phyloP scores from a whole-genome alignment of 2,888 invertebrate species.

The Ceraclea dissimilis region DNA sequence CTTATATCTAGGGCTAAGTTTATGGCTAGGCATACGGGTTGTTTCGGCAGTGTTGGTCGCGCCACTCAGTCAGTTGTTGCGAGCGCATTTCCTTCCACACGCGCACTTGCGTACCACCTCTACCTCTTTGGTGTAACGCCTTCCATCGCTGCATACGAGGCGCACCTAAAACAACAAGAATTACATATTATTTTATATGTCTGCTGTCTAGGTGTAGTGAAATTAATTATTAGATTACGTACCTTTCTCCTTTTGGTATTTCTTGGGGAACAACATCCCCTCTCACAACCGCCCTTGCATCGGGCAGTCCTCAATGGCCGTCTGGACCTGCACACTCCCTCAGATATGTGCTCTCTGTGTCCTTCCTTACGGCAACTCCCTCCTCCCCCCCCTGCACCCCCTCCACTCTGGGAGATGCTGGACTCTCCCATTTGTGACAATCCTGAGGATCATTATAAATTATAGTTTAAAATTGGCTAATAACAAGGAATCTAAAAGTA shows the following conservation, averaged over 20 bases:
- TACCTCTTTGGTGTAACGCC: conserved; percentile 90
- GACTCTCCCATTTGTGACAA: no score
- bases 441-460: not conserved
- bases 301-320: conserved; percentile 86
- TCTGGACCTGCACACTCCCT: conserved; percentile 84
- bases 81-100: conserved; percentile 87
- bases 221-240: conserved; percentile 16
- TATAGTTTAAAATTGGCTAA: no score
- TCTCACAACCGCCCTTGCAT: conserved; percentile 76
- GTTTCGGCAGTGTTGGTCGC: conserved; percentile 22
- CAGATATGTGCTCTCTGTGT: conserved; percentile 82
- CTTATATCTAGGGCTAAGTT: conserved; percentile 14
- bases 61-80: conserved; percentile 37
- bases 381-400: conserved; percentile 33
- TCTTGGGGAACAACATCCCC: conserved; percentile 82
- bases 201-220: no score
- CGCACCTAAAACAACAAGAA: conserved; percentile 55
- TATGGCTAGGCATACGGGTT: conserved; percentile 6
- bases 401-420: not conserved
- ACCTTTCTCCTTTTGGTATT: conserved; percentile 93
- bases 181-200: no score
- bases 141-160: conserved; percentile 86
- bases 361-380: conserved; percentile 83
- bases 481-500: not conserved
- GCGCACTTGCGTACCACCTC: conserved; percentile 96